Base-by-base conservation (phyloP, 2,797 vertebrate species). In the Bovichtus diacanthus region DNA sequence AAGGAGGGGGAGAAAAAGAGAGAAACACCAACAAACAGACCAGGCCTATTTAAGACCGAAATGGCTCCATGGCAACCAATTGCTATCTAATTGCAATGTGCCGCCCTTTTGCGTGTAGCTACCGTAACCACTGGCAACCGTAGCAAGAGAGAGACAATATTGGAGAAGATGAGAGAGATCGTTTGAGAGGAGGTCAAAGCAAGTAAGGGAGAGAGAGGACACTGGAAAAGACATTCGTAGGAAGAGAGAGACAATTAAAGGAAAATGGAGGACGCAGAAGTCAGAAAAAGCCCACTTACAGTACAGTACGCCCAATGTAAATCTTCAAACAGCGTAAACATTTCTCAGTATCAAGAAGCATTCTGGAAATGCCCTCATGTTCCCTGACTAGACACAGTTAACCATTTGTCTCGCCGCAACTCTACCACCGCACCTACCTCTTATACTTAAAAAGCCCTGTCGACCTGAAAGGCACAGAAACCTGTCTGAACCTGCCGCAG, bases 31-130 rank as follows among this genome's bases (percentile, higher is more conserved):
- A 94, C 92, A 95, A 95, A 95, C 93, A 93, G 92, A 90, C 89
- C 77, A 75, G 89, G 88, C 89, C 93, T 93, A 88, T 95, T 94
- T 92, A 89, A 89, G 88, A 86, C 90, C 82, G 88, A 81, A 80
- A 89, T 63, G 89, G 86, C 78, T 74, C 94, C 94, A 95, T 95
- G 94, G 95, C 93, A 95, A 95, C 95, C 89, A 88, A 95, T 95
- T 94, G 94, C 94, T 90, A 92, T 94, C 94, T 95, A 95, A 95
- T 95, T 95, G 92, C 88, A 54, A 87, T 87, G 86, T 87, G 90
- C 86, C 60, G 75, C 87, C 89, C 86, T 87, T 94, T 91, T 86
- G 94, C 77, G 38, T 90, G 84, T 89, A 85, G 88, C 82, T 88
- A 90, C 88, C 76, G 95, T 95, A 92, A 95, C 95, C 91, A 93